These are phyloP conservation scores for Hylyphantes graminicola DNA, from an alignment of 1,140 invertebrate genomes.

Conservation along the genomic window DNA sequence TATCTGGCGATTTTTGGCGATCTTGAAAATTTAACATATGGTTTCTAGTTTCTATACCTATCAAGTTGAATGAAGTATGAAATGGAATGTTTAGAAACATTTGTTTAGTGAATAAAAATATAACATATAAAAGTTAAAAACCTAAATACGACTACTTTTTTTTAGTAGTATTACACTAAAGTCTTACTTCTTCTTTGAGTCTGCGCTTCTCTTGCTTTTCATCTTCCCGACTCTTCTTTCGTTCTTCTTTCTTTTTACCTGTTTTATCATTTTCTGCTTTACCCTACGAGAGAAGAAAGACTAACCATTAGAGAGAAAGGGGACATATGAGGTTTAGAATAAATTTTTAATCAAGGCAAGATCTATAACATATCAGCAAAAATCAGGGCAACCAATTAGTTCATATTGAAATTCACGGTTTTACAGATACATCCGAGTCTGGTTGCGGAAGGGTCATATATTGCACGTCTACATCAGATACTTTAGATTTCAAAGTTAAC, in stretches of 20 bases:
- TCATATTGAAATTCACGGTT: background rate
- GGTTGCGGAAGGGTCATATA: too few relatives aligned
- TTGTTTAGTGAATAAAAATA: background rate
- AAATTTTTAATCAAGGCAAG: background rate
- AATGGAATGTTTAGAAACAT: too few relatives aligned
- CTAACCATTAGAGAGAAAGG: too few relatives aligned
- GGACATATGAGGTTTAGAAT: too few relatives aligned
- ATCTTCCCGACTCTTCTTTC: constrained; percentile 80
- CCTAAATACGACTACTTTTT: background rate
- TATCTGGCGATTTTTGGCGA: too few relatives aligned
- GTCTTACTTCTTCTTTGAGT: constrained; percentile 75
- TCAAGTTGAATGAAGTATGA: too few relatives aligned
- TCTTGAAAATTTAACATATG: too few relatives aligned
- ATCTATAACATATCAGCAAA: background rate
- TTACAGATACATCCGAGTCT: too few relatives aligned
- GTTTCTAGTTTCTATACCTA: too few relatives aligned
- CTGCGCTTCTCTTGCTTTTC: constrained; percentile 80
- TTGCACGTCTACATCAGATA: too few relatives aligned
- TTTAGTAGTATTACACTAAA: background rate
- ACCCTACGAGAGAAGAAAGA: background rate
- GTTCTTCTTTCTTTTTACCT: constrained; percentile 77
- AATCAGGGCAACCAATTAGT: background rate
- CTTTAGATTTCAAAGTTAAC: too few relatives aligned
- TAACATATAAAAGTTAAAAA: background rate
- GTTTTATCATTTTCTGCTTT: constrained; percentile 56